Evolutionary conservation across 2,113 vertebrate genomes (phyloP), one percentile per base, ranked within the genome.

Genomic region (Jacana jacana): DNA sequence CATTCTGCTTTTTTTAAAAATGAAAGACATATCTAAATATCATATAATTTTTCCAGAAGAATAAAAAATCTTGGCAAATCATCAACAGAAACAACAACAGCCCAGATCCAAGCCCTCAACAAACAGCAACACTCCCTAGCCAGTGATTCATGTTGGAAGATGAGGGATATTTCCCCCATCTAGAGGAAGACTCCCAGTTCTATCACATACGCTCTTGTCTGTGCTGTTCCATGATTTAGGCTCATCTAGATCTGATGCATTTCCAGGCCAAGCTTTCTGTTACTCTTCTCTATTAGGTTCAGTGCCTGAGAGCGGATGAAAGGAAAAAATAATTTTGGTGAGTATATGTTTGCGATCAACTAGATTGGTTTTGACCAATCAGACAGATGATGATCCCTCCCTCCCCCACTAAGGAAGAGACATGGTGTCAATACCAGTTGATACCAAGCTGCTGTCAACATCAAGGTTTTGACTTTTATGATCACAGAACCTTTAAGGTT

Each of bases 111-210:
- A 69, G 18, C 9, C 9, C 13, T 78, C 44, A 78, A 24, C 15
- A 64, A 76, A 4, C 2, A 18, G 24, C 9, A 40, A 70, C 70
- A 35, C 6, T 61, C 11, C 6, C 9, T 61, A 31, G 46, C 22
- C 10, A 51, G 30, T 7, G 69, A 40, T 20, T 49, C 24, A 44
- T 7, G 9, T 54, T 11, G 33, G 7, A 17, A 76, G 14, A 30
- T 15, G 0, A 1, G 3, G 16, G 20, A 19, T 11, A 28, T 84
- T 60, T 75, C 40, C 12, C 33, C 19, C 22, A 65, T 2, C 3
- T 40, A 31, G 20, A 55, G 12, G 11, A 78, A 78, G 16, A 51
- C 6, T 61, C 6, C 6, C 4, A 24, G 2, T 33, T 31, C 6
- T 4, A 52, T 37, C 19, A 33, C 13, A 69, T 28, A 33, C 33